Conservation (phyloP, 37 sponge, comb jelly and placozoan species). For the Ianthella basta region DNA sequence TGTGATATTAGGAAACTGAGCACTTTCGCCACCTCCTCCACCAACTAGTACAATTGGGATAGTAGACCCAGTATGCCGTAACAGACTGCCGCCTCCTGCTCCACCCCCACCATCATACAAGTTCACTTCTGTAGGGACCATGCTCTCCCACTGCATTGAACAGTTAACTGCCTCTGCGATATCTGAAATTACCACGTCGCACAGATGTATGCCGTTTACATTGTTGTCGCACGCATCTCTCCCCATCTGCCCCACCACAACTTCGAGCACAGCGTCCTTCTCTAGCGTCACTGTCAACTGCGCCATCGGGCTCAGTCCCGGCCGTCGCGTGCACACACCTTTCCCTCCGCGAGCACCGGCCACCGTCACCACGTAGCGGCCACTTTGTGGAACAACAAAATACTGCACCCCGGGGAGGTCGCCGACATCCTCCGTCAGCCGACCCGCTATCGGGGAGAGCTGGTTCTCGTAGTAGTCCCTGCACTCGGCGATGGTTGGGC, state of each 20-base stretch:
- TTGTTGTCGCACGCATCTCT: constrained; percentile 44
- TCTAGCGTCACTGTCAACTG: background rate
- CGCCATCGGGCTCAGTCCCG: constrained; percentile 29
- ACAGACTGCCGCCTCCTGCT: constrained; percentile 65
- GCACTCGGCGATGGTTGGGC: constrained; percentile 39
- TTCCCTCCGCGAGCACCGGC: constrained; percentile 68
- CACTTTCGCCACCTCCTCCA: constrained; percentile 54
- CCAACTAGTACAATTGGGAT: constrained; percentile 33
- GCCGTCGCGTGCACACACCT: constrained; percentile 45
- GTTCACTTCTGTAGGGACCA: no score
- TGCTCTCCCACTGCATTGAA: background rate
- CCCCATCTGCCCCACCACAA: constrained; percentile 62
- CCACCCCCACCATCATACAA: constrained; percentile 48
- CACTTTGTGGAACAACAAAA: constrained; percentile 46
- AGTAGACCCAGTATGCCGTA: constrained; percentile 8
- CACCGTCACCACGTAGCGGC: constrained; percentile 53
- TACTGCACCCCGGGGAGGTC: constrained; percentile 45
- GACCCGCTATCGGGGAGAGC: constrained; percentile 16
- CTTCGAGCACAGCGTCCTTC: constrained; percentile 19
- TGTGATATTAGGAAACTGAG: background rate
- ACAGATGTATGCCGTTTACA: background rate
- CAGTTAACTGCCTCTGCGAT: constrained; percentile 20
- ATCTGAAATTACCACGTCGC: background rate
- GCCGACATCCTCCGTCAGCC: background rate
- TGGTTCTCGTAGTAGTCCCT: background rate